Percentiles rank a stretch among this genome's conserved stretches.
These are phyloP conservation scores for Dolichallabes microphthalmus DNA, from an alignment of 2,113 vertebrate genomes.

Conservation along the genomic window DNA sequence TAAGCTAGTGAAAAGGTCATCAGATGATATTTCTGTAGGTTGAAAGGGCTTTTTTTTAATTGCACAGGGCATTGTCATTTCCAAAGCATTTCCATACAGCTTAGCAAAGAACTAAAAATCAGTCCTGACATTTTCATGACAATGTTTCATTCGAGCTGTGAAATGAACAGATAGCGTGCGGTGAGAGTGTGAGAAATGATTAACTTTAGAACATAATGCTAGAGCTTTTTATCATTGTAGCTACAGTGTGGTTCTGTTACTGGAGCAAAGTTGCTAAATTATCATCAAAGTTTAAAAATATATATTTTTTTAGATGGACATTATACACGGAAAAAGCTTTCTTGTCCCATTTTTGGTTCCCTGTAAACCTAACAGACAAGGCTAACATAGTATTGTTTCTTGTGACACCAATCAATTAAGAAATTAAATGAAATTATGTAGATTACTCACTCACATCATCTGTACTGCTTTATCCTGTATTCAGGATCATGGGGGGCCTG, in stretches of 20 bases:
- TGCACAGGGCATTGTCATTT: slow-evolving; percentile 26
- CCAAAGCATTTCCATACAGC: neutral
- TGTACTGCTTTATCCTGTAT: too few species aligned
- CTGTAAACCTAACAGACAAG: neutral
- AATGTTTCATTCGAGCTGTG: neutral
- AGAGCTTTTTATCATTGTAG: neutral
- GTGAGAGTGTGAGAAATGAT: neutral
- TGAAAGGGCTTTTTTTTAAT: slow-evolving; percentile 15
- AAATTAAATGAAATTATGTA: too few species aligned
- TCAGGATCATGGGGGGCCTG: too few species aligned
- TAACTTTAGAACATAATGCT: neutral
- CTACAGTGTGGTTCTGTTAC: neutral
- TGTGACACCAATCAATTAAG: too few species aligned
- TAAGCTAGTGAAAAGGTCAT: slow-evolving; percentile 27
- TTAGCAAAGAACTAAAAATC: slow-evolving; percentile 3
- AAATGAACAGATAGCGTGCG: neutral
- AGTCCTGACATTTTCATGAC: neutral
- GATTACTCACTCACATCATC: too few species aligned
- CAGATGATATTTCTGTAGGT: slow-evolving; percentile 4
- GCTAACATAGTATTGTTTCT: neutral
- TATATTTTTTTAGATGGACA: neutral
- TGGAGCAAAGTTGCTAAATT: neutral
- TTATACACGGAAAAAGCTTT: neutral
- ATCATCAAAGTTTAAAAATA: neutral
- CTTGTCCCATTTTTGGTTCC: neutral